These are phyloP conservation scores for Xanthorhoe spadicearia DNA, from an alignment of 2,888 invertebrate genomes.

Conservation along the genomic window DNA sequence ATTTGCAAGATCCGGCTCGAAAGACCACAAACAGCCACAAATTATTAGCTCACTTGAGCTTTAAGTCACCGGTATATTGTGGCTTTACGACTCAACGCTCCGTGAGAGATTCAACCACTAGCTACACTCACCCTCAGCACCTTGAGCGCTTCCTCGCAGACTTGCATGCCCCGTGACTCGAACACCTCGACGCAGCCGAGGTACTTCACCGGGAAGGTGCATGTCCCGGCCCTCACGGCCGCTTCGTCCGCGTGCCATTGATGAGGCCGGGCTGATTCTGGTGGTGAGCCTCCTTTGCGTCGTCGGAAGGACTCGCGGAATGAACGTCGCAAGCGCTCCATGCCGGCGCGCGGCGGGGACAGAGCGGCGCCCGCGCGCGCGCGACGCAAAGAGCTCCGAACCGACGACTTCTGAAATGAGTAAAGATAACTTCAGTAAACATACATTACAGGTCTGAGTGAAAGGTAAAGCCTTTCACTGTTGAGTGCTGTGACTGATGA, in stretches of 20 bases:
- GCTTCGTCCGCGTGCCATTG: conserved; percentile 99
- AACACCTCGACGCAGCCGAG: conserved; percentile 99
- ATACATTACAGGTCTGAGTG: conserved; percentile 18
- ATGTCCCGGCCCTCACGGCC: conserved; percentile 97
- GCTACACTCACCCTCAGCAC: conserved; percentile 92
- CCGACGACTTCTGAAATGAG: conserved; percentile 77
- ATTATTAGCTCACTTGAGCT: not conserved
- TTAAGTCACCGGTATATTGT: not conserved
- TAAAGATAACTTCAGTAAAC: conserved; percentile 21
- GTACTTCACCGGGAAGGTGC: conserved; percentile 99
- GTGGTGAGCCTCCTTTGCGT: conserved; percentile 91
- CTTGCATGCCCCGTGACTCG: conserved; percentile 99
- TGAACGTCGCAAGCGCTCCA: conserved; percentile 95
- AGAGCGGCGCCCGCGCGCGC: conserved; percentile 78
- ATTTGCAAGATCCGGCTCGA: not conserved
- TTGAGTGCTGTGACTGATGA: conserved; percentile 6
- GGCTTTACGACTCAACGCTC: not conserved
- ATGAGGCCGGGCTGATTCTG: conserved; percentile 97
- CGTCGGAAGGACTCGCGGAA: conserved; percentile 97
- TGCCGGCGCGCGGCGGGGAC: conserved; percentile 85
- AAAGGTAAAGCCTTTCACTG: conserved; percentile 21
- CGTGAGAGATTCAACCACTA: not conserved
- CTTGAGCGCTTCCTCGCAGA: conserved; percentile 99
- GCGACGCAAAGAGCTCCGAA: conserved; percentile 78
- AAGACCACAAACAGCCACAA: not conserved